Evolutionary conservation across 1,140 invertebrate species (phyloP).

Genomic region (Glossosoma conforme): DNA sequence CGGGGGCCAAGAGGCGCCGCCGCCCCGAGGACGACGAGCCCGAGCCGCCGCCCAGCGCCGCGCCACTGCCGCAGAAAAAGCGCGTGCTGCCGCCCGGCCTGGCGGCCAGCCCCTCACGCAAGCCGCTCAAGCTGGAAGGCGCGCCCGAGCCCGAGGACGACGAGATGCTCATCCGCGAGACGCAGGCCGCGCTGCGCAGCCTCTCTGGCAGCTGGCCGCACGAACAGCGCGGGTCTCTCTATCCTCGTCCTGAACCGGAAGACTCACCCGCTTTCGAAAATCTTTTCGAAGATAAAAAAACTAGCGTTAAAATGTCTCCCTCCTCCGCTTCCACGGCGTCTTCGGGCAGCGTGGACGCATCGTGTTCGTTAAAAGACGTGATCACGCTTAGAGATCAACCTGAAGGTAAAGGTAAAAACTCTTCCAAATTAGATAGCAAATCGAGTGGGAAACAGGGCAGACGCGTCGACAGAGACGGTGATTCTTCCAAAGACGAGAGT

Average conservation of each 20-base stretch:
- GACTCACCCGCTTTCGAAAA: constrained; percentile 78
- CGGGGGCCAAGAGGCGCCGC: constrained; percentile 38
- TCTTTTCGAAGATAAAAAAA: constrained; percentile 77
- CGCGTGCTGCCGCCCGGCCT: constrained; percentile 34
- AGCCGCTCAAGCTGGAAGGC: constrained; percentile 23
- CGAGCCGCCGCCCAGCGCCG: constrained; percentile 35
- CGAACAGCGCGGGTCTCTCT: constrained; percentile 57
- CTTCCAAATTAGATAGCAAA: constrained; percentile 35
- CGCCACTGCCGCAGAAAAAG: constrained; percentile 32
- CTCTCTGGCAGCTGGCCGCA: constrained; percentile 74
- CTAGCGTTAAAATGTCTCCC: constrained; percentile 57
- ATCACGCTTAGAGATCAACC: constrained; percentile 58
- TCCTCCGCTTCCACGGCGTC: constrained; percentile 56
- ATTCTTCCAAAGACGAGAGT: constrained; percentile 32
- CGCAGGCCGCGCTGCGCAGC: constrained; percentile 77
- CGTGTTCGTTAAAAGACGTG: constrained; percentile 59
- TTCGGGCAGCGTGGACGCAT: constrained; percentile 55
- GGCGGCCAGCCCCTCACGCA: constrained; percentile 33
- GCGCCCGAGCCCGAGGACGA: constrained; percentile 56
- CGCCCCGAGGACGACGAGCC: constrained; percentile 40
- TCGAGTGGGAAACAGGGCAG: constrained; percentile 35
- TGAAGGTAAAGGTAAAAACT: constrained; percentile 36
- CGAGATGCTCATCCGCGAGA: constrained; percentile 76
- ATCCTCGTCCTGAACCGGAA: constrained; percentile 63
- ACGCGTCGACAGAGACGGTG: constrained; percentile 44